Evolutionary conservation across 2,888 invertebrate genomes (phyloP).

Genomic region (Hermodice carunculata): DNA sequence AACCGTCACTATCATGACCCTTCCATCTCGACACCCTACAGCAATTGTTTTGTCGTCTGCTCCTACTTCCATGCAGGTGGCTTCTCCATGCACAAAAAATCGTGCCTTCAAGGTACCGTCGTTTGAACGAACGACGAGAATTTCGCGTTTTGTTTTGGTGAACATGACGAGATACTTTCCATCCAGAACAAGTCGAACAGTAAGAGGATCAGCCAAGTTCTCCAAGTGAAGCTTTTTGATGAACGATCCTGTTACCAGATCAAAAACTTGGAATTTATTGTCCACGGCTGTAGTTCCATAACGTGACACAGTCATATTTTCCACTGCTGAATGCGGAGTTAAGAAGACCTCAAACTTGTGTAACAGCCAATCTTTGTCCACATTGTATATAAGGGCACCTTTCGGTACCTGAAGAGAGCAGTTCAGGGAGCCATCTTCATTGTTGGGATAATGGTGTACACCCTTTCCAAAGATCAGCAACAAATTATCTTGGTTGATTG

Average conservation of each 20-base stretch:
- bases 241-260: constrained; percentile 1
- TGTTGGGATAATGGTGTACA: constrained; percentile 39
- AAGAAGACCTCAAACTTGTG: constrained; percentile 44
- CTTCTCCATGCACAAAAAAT: constrained; percentile 55
- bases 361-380: constrained; percentile 43
- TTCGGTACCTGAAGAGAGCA: constrained; percentile 42
- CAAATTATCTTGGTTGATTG: constrained; percentile 39
- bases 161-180: constrained; percentile 54
- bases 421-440: constrained; percentile 43
- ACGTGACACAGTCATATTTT: constrained; percentile 40
- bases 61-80: constrained; percentile 47
- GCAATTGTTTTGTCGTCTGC: constrained; percentile 56
- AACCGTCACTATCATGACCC: constrained; percentile 55
- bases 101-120: constrained; percentile 38
- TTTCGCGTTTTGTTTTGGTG: constrained; percentile 42
- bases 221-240: neutral
- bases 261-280: constrained; percentile 43
- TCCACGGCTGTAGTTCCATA: constrained; percentile 46
- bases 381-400: constrained; percentile 51
- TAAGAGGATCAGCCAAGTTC: neutral
- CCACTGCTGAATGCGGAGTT: constrained; percentile 38
- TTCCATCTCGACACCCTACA: constrained; percentile 58
- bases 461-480: constrained; percentile 49
- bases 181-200: constrained; percentile 45
- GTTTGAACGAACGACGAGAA: constrained; percentile 46